Percentiles rank a stretch among this genome's conserved stretches.
Conservation (phyloP, 2,888 invertebrate species). For the Thalpophila matura region DNA sequence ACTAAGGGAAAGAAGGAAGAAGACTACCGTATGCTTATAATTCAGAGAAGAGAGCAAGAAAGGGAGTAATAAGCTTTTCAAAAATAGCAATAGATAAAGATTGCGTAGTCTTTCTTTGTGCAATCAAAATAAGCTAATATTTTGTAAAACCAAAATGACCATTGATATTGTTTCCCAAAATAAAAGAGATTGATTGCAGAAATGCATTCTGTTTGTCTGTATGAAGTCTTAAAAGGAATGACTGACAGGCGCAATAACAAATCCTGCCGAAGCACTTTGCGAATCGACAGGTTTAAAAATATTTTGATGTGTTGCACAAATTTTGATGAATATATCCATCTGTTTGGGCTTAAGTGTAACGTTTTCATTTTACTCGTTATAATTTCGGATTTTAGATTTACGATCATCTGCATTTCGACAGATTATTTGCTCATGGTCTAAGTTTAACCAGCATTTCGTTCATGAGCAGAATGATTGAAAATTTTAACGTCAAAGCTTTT, state of each 20-base stretch:
- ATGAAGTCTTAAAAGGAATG: slow-evolving; percentile 15
- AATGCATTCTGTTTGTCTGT: slow-evolving; percentile 12
- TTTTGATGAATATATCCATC: slow-evolving; percentile 27
- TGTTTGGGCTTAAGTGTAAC: slow-evolving; percentile 35
- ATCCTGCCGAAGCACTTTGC: slow-evolving; percentile 47
- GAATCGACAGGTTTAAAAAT: slow-evolving; percentile 41
- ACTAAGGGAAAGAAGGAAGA: too few relatives aligned
- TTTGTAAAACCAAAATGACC: too few relatives aligned
- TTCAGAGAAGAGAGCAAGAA: too few relatives aligned
- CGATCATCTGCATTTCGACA: slow-evolving; percentile 11
- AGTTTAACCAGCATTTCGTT: not conserved
- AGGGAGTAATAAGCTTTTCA: too few relatives aligned
- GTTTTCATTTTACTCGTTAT: slow-evolving; percentile 27
- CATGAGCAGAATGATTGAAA: too few relatives aligned
- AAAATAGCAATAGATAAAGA: too few relatives aligned
- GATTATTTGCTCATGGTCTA: not conserved
- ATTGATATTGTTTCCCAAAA: slow-evolving; percentile 6
- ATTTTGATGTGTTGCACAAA: slow-evolving; percentile 43
- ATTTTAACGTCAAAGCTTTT: too few relatives aligned
- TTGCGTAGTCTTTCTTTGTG: too few relatives aligned
- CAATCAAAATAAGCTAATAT: too few relatives aligned
- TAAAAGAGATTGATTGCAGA: not conserved
- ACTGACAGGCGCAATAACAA: slow-evolving; percentile 61
- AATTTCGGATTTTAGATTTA: slow-evolving; percentile 26
- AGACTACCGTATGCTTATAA: too few relatives aligned